phyloP scores from a whole-genome alignment of 2,797 vertebrate genomes.

The Xiphorhynchus erythropygius region DNA sequence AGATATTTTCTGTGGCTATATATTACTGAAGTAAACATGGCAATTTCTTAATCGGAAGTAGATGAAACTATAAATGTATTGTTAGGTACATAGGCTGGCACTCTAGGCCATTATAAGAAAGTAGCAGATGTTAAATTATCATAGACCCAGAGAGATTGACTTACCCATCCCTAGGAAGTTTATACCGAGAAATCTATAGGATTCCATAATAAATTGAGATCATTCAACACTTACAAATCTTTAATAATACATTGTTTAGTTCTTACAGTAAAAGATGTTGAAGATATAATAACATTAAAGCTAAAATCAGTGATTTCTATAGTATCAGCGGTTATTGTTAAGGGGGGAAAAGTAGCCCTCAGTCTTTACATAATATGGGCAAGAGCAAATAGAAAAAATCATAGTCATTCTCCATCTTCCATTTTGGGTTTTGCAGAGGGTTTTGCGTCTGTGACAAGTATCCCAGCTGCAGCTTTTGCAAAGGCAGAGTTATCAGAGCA shows the following conservation, averaged over 20 bases:
- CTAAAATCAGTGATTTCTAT: not conserved
- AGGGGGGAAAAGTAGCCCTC: accelerated
- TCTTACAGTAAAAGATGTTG: not conserved
- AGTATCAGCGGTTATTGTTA: not conserved
- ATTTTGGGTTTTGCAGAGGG: not conserved
- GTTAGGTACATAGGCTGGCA: not conserved
- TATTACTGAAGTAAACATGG: not conserved
- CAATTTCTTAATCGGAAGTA: not conserved
- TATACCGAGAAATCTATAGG: not conserved
- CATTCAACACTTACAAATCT: not conserved
- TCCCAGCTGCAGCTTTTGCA: not conserved
- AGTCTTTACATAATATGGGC: not conserved
- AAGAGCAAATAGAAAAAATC: not conserved
- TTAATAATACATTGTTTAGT: not conserved
- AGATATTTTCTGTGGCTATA: not conserved
- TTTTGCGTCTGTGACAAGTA: not conserved
- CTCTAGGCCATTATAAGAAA: not conserved
- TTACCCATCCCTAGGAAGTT: not conserved
- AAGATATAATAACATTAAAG: not conserved
- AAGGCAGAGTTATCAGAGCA: not conserved
- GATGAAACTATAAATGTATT: not conserved
- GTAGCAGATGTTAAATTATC: not conserved
- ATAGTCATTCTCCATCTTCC: not conserved
- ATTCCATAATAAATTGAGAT: not conserved
- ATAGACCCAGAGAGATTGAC: not conserved